phyloP scores from a whole-genome alignment of 35 echinoderm and acorn worm genomes.

The Apostichopus japonicus region DNA sequence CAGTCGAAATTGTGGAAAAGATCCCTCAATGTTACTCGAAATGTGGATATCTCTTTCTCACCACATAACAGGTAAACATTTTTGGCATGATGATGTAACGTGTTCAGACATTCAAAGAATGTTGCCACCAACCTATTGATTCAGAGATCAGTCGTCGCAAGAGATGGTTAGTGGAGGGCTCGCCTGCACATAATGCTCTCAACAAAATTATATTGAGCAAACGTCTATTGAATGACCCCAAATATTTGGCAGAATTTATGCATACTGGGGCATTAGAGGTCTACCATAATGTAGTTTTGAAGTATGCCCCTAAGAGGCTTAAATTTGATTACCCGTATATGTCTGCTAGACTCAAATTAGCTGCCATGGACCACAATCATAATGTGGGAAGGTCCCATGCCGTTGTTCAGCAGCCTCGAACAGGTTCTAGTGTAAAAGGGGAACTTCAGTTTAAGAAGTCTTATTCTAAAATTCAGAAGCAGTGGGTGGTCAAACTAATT shows the following conservation, averaged over 20 bases:
- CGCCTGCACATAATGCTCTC: not conserved
- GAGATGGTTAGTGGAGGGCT: conserved; percentile 15
- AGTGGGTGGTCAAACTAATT: not conserved
- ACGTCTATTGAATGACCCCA: not conserved
- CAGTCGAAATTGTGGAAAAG: too few relatives aligned
- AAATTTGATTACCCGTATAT: conserved; percentile 16
- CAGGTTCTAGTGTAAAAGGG: not conserved
- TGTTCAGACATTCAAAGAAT: not conserved
- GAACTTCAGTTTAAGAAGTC: conserved; percentile 6
- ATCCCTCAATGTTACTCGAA: too few relatives aligned
- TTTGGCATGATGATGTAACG: not conserved
- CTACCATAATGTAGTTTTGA: conserved; percentile 52
- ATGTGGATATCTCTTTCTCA: too few relatives aligned
- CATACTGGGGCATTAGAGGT: conserved; percentile 26
- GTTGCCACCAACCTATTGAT: conserved; percentile 6
- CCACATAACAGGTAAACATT: conserved; percentile 7
- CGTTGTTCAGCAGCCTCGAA: not conserved
- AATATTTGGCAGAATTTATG: conserved; percentile 31
- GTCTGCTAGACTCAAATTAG: not conserved
- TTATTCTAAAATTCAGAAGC: conserved; percentile 1
- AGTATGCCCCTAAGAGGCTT: conserved; percentile 37
- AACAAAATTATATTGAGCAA: not conserved
- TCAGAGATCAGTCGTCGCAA: not conserved
- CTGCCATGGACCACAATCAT: conserved; percentile 27
- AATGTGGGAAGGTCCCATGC: conserved; percentile 41